phyloP scores from a whole-genome alignment of 1,140 invertebrate genomes.

The Spodoptera frugiperda region DNA sequence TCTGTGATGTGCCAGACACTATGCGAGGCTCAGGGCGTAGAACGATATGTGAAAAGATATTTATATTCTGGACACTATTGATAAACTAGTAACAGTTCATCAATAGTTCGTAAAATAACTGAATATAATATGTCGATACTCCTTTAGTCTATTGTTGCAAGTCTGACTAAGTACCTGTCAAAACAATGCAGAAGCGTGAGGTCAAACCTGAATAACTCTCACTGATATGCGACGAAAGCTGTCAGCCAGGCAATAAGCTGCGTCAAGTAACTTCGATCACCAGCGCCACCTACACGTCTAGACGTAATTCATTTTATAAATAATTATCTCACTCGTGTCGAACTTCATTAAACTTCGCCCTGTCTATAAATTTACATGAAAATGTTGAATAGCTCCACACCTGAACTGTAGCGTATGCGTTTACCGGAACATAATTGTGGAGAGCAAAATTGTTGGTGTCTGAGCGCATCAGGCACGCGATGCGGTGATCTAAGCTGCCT shows the following conservation, averaged over 20 bases:
- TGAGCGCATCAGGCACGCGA: background rate
- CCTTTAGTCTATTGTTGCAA: too few species aligned
- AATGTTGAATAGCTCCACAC: conserved; percentile 18
- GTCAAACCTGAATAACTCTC: too few species aligned
- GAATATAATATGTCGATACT: too few species aligned
- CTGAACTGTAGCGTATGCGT: conserved; percentile 29
- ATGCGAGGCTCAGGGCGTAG: too few species aligned
- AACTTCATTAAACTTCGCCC: conserved; percentile 31
- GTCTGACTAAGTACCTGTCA: too few species aligned
- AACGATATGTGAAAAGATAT: too few species aligned
- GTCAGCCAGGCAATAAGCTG: background rate
- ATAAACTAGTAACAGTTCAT: too few species aligned
- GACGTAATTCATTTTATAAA: conserved; percentile 1
- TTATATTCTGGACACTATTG: too few species aligned
- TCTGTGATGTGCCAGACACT: too few species aligned
- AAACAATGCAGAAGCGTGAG: background rate
- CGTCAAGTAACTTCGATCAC: background rate
- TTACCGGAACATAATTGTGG: conserved; percentile 5
- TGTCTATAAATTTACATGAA: conserved; percentile 33
- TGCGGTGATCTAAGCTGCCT: background rate
- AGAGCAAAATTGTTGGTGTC: conserved; percentile 26
- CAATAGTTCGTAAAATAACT: too few species aligned
- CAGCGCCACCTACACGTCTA: background rate
- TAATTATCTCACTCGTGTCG: conserved; percentile 4
- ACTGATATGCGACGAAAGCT: background rate